phyloP scores from a whole-genome alignment of 2,113 vertebrate species.

The Leiothrix lutea region DNA sequence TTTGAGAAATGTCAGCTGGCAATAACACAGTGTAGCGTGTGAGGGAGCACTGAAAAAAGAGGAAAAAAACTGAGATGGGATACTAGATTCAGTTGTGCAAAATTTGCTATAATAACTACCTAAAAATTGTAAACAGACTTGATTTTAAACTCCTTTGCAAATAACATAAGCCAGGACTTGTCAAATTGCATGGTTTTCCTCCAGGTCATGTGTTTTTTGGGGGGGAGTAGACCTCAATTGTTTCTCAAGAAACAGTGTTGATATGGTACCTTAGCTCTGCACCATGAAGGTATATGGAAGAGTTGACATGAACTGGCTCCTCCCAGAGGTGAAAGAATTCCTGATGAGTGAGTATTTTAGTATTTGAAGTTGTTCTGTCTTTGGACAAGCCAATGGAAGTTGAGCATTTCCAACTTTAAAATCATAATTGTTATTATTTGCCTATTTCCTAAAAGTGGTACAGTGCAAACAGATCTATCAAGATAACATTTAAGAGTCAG shows the following conservation, averaged over 20 bases:
- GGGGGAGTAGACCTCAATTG: background rate
- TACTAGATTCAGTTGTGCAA: background rate
- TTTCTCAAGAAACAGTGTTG: background rate
- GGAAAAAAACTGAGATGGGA: background rate
- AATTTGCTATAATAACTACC: background rate
- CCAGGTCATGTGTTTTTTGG: fast-evolving
- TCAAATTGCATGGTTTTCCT: background rate
- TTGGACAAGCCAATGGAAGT: background rate
- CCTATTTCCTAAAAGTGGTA: background rate
- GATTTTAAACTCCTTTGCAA: background rate
- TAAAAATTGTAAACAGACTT: background rate
- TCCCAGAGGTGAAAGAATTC: background rate
- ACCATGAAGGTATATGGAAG: background rate
- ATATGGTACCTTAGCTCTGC: background rate
- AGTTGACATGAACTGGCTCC: background rate
- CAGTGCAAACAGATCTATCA: background rate
- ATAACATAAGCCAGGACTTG: background rate
- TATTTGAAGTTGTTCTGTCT: background rate
- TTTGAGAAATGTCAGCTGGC: slow-evolving; percentile 35
- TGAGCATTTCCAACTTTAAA: background rate
- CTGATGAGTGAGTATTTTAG: background rate
- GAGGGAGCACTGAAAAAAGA: background rate
- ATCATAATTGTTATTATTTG: background rate
- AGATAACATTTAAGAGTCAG: background rate
- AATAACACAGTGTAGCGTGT: background rate